Conservation (phyloP, 2,113 vertebrate species). For the Paracanthobrama guichenoti region DNA sequence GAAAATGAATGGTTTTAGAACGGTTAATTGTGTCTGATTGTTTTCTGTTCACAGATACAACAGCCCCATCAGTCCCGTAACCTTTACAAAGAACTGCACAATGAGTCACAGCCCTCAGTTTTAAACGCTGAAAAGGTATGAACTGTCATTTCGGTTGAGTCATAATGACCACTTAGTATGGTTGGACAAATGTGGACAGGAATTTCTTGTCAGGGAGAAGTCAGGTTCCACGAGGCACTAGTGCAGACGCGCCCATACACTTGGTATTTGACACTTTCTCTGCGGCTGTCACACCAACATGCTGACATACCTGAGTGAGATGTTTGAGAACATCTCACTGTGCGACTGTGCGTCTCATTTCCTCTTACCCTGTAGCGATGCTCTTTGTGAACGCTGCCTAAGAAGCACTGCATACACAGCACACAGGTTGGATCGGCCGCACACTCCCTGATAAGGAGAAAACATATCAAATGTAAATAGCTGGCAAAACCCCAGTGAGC, state of each 20-base stretch:
- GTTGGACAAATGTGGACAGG: background rate
- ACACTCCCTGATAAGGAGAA: constrained; percentile 80
- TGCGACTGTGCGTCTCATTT: background rate
- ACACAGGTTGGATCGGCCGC: constrained; percentile 97
- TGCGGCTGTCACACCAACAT: background rate
- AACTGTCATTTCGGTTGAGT: background rate
- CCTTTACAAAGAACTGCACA: background rate
- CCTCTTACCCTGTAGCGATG: constrained; percentile 92
- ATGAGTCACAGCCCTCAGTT: background rate
- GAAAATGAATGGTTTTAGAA: no score
- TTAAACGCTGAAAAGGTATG: background rate
- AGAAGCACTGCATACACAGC: constrained; percentile 97
- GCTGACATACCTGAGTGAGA: background rate
- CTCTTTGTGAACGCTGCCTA: constrained; percentile 91
- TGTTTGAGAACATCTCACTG: background rate
- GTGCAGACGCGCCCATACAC: background rate
- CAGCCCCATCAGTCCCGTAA: background rate
- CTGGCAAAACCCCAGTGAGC: background rate
- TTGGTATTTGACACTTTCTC: background rate
- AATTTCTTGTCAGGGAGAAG: background rate
- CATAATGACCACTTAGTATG: background rate
- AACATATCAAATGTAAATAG: background rate
- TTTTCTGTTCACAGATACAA: background rate
- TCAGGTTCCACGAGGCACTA: background rate
- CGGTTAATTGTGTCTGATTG: background rate